Evolutionary conservation across 2,888 invertebrate genomes (phyloP).

Genomic region (Lysandra coridon): DNA sequence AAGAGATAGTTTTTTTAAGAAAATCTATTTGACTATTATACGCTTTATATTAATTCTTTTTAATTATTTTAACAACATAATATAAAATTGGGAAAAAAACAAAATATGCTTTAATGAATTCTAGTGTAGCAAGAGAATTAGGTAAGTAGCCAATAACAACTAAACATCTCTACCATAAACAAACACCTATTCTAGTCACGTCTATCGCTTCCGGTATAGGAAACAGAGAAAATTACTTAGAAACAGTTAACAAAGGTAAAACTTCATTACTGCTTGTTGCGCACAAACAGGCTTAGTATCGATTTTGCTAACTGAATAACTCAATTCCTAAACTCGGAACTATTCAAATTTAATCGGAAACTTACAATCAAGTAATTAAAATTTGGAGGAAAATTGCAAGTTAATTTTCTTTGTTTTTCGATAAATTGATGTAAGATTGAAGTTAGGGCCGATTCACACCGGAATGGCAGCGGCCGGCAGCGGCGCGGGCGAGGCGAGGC

Average conservation of each 20-base stretch:
- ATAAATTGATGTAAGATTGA: background rate
- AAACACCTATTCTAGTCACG: background rate
- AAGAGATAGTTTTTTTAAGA: no score
- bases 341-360: conserved; percentile 12
- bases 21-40: no score
- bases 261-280: conserved; percentile 14
- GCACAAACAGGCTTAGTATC: conserved; percentile 25
- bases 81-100: no score
- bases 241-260: conserved; percentile 13
- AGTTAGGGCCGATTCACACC: no score
- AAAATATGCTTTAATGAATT: no score
- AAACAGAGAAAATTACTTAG: conserved; percentile 15
- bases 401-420: background rate
- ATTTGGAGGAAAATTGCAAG: background rate
- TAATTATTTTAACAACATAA: no score
- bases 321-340: conserved; percentile 6
- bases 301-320: conserved; percentile 16
- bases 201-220: background rate
- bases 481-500: no score
- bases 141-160: no score
- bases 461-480: no score
- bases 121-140: no score
- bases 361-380: conserved; percentile 22
- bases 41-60: no score
- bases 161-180: background rate